Evolutionary conservation across 2,888 invertebrate genomes (phyloP).

Genomic region (Pristionchus fissidentatus): DNA sequence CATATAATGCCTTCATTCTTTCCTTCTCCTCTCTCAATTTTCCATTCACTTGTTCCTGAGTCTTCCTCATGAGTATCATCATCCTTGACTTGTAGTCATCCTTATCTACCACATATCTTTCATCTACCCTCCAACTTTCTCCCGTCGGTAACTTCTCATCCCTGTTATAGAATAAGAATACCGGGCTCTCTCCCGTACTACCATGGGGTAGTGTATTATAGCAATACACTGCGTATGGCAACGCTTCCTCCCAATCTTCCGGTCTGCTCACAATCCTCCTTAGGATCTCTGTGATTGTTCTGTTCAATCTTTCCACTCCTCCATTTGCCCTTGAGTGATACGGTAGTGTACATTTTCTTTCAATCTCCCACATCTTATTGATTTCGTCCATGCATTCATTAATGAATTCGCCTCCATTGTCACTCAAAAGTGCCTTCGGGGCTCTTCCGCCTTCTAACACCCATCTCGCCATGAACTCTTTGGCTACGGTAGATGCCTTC

Average conservation of each 20-base stretch:
- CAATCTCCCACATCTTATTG: not conserved
- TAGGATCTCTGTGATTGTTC: constrained; percentile 37
- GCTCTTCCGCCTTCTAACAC: not conserved
- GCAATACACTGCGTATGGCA: not conserved
- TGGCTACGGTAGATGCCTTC: no score
- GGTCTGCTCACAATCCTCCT: not conserved
- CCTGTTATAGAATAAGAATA: not conserved
- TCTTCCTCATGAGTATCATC: constrained; percentile 6
- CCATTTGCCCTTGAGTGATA: constrained; percentile 51
- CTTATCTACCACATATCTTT: not conserved
- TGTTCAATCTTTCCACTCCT: constrained; percentile 36
- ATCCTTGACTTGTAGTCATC: not conserved
- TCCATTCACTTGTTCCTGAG: not conserved
- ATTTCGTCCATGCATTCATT: constrained; percentile 4
- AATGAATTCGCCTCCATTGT: not conserved
- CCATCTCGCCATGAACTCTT: no score
- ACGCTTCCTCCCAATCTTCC: not conserved
- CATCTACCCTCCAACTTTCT: not conserved
- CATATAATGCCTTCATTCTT: not conserved
- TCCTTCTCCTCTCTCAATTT: not conserved
- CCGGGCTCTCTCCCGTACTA: not conserved
- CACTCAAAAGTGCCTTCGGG: not conserved
- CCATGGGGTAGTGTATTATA: not conserved
- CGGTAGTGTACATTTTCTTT: not conserved
- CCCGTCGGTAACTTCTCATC: not conserved